A percentile compares a stretch with the other conserved stretches of the same genome.
These are phyloP conservation scores for Xiphias gladius DNA, from an alignment of 2,113 vertebrate genomes.

Conservation along the genomic window DNA sequence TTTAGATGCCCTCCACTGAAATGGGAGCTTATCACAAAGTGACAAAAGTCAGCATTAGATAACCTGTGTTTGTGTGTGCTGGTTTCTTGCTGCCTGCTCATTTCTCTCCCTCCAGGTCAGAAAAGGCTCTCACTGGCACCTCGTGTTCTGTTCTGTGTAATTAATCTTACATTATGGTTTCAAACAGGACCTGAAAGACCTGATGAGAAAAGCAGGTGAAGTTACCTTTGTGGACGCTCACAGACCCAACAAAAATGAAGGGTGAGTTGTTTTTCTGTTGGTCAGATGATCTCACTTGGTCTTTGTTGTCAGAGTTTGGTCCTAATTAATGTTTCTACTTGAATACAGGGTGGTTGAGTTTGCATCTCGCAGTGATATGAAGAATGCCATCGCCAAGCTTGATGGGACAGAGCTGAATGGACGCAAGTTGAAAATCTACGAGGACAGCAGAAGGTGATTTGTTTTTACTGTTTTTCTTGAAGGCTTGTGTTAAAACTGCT, in stretches of 20 bases:
- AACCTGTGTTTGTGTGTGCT: slow-evolving; percentile 60
- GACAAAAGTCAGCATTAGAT: slow-evolving; percentile 54
- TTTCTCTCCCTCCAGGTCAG: slow-evolving; percentile 70
- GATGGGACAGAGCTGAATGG: slow-evolving; percentile 93
- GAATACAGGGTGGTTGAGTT: slow-evolving; percentile 91
- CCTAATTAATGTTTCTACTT: neutral
- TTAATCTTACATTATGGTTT: slow-evolving; percentile 65
- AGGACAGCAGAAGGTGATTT: slow-evolving; percentile 90
- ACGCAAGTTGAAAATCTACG: slow-evolving; percentile 91
- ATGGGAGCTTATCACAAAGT: slow-evolving; percentile 54
- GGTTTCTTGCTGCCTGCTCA: slow-evolving; percentile 68
- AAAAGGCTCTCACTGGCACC: slow-evolving; percentile 55
- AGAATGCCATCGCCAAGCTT: slow-evolving; percentile 92
- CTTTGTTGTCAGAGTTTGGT: neutral
- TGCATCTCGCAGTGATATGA: slow-evolving; percentile 93
- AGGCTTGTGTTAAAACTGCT: too few species aligned
- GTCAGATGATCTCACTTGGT: accelerated
- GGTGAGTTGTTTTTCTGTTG: slow-evolving; percentile 73
- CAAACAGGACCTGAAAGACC: slow-evolving; percentile 93
- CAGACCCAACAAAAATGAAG: slow-evolving; percentile 93
- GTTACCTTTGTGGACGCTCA: slow-evolving; percentile 96
- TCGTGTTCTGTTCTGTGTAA: neutral
- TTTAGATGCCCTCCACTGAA: slow-evolving; percentile 63
- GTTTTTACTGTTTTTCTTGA: neutral
- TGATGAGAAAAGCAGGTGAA: slow-evolving; percentile 95